A percentile compares a stretch with the other conserved stretches of the same genome.
These are phyloP conservation scores for Paedocypris sp. DNA, from an alignment of 2,113 vertebrate species.

Conservation along the genomic window DNA sequence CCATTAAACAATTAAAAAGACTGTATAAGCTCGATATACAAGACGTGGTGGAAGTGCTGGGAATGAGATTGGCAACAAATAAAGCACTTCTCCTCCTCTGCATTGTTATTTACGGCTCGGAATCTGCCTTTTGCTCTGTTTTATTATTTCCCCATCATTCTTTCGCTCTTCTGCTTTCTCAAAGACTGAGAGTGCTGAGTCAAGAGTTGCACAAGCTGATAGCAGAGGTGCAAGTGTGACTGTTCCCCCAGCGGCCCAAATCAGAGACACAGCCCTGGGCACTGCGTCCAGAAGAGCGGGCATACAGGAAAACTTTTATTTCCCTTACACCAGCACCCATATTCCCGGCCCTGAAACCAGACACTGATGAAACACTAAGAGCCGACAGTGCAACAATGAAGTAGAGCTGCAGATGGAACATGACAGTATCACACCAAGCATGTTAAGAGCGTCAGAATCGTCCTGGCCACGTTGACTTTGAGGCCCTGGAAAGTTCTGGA, in stretches of 20 bases:
- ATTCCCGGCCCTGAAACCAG: conserved; percentile 31
- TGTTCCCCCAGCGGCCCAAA: conserved; percentile 41
- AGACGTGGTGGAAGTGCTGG: neutral
- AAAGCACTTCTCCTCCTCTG: neutral
- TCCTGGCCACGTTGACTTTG: too few relatives aligned
- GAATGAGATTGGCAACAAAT: neutral
- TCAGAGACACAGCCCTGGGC: conserved; percentile 49
- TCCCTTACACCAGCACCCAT: conserved; percentile 43
- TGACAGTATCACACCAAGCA: conserved; percentile 28
- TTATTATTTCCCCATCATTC: neutral
- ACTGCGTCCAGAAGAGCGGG: conserved; percentile 30
- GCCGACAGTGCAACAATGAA: conserved; percentile 47
- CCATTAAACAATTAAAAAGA: conserved; percentile 55
- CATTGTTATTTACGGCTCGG: neutral
- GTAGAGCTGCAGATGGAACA: conserved; percentile 26
- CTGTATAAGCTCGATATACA: conserved; percentile 32
- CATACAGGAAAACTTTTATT: conserved; percentile 42
- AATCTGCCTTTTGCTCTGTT: neutral
- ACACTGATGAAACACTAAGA: conserved; percentile 65
- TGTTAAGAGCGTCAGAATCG: too few relatives aligned
- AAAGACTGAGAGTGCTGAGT: conserved; percentile 24
- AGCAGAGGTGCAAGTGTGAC: conserved; percentile 1
- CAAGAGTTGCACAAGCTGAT: neutral
- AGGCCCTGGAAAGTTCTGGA: neutral
- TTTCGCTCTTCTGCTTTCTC: neutral